Percentiles rank a stretch among this genome's conserved stretches.
phyloP scores from a whole-genome alignment of 2,113 vertebrate genomes.

The Regulus satrapa region DNA sequence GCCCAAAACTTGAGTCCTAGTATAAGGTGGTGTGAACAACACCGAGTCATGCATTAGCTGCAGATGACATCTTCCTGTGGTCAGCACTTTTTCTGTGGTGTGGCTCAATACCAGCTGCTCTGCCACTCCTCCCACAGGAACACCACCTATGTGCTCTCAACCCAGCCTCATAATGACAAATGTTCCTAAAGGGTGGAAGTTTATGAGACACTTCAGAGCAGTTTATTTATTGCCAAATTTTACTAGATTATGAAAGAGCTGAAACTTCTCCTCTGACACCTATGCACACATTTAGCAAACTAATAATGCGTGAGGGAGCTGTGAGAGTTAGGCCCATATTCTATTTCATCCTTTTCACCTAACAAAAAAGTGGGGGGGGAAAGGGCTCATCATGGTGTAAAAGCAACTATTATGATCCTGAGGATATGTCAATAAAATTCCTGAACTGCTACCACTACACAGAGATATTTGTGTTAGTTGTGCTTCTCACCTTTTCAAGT shows the following conservation, averaged over 20 bases:
- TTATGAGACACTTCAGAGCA: background rate
- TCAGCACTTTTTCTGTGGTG: background rate
- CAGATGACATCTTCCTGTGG: background rate
- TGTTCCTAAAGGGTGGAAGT: background rate
- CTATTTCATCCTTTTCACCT: background rate
- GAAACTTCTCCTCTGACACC: background rate
- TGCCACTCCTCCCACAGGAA: background rate
- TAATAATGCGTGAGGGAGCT: background rate
- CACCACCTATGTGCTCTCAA: rapidly evolving
- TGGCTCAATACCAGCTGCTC: background rate
- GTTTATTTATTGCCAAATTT: background rate
- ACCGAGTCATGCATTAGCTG: background rate
- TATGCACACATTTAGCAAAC: background rate
- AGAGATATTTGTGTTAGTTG: background rate
- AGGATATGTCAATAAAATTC: background rate
- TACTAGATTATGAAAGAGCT: background rate
- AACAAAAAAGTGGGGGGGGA: background rate
- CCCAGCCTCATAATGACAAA: background rate
- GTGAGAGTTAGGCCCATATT: background rate
- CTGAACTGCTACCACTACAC: background rate
- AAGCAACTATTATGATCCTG: background rate
- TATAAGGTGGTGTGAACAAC: background rate
- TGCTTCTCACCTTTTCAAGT: background rate
- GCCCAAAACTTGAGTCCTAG: background rate
- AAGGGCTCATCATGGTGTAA: background rate